Evolutionary conservation across 2,797 vertebrate genomes (phyloP).

Genomic region (Aulostomus chinensis): DNA sequence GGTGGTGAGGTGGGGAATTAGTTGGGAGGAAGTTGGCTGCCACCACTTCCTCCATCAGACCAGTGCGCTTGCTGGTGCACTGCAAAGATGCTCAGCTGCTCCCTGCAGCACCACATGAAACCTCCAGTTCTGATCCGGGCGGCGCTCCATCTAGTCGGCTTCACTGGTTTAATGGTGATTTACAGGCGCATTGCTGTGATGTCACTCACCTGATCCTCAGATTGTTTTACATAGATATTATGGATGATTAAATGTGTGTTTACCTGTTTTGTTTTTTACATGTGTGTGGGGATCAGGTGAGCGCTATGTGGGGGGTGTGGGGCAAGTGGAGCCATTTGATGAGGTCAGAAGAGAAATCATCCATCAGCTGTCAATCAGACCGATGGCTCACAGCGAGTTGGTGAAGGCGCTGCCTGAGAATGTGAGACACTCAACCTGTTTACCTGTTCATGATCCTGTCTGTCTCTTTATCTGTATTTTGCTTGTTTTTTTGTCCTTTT

Average conservation of each 20-base stretch:
- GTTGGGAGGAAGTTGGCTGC: too few relatives aligned
- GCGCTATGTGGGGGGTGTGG: slow-evolving; percentile 89
- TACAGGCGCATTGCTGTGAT: too few relatives aligned
- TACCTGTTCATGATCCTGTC: not conserved
- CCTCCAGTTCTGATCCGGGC: too few relatives aligned
- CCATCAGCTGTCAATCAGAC: slow-evolving; percentile 93
- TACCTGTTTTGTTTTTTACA: slow-evolving; percentile 6
- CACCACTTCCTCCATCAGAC: too few relatives aligned
- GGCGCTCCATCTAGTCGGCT: too few relatives aligned
- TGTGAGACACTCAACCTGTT: slow-evolving; percentile 75
- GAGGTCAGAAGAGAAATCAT: slow-evolving; percentile 94
- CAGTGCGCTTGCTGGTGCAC: too few relatives aligned
- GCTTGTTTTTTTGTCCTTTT: not conserved
- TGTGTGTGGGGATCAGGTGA: slow-evolving; percentile 79
- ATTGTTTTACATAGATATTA: too few relatives aligned
- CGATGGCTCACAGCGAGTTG: slow-evolving; percentile 97
- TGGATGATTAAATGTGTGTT: not conserved
- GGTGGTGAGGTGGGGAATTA: too few relatives aligned
- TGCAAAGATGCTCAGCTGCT: too few relatives aligned
- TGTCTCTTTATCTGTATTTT: not conserved
- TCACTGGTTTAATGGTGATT: not conserved
- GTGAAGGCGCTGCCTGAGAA: slow-evolving; percentile 96
- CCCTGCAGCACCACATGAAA: too few relatives aligned
- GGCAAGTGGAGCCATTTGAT: slow-evolving; percentile 87
- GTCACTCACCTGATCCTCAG: too few relatives aligned